phyloP scores from a whole-genome alignment of 2,113 vertebrate species.

The Cryptoleucopteryx plumbea region DNA sequence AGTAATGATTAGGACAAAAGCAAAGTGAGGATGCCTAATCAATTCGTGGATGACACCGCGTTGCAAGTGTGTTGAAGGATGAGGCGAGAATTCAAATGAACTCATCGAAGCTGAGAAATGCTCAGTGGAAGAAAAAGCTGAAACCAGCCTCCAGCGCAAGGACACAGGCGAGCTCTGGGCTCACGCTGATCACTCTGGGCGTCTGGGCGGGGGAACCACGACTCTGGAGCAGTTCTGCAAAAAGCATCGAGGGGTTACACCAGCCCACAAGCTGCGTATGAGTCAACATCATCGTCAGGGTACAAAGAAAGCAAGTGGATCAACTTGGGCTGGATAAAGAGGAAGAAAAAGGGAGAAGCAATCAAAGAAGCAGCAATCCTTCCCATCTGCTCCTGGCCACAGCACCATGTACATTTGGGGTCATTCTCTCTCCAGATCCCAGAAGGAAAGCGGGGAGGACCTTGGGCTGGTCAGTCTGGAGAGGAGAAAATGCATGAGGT shows the following conservation, averaged over 20 bases:
- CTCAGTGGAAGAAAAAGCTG: not conserved
- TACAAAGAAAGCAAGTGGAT: not conserved
- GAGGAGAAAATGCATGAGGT: not conserved
- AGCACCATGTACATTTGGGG: accelerated
- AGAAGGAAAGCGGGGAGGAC: not conserved
- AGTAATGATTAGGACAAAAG: not conserved
- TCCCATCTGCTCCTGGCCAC: not conserved
- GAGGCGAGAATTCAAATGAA: not conserved
- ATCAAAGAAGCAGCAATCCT: not conserved
- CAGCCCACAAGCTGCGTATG: not conserved
- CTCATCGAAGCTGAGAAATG: not conserved
- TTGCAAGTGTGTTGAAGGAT: not conserved
- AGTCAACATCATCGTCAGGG: not conserved
- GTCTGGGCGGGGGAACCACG: not conserved
- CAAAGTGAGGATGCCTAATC: not conserved
- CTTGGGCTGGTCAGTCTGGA: not conserved
- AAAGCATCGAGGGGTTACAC: not conserved
- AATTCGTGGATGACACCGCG: not conserved
- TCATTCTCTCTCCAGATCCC: not conserved
- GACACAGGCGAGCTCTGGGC: not conserved
- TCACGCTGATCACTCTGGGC: accelerated
- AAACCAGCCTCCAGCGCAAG: not conserved
- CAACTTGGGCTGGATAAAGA: not conserved
- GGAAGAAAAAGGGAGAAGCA: slow-evolving; percentile 50
- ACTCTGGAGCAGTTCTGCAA: not conserved